Base-by-base conservation (phyloP, 2,797 vertebrate genomes). In the Oophaga sylvatica region DNA sequence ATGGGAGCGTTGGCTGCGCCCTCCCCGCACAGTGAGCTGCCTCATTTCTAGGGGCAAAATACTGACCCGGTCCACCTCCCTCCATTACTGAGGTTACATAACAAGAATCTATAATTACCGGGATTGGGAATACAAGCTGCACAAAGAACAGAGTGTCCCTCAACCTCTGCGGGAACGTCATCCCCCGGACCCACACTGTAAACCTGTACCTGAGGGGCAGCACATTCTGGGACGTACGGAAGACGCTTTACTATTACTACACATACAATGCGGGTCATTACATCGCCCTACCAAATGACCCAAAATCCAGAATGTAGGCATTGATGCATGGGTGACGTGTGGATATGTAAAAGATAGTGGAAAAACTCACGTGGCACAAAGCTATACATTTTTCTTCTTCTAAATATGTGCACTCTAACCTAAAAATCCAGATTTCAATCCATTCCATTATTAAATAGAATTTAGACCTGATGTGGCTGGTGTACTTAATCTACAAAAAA, bases 121-220 rank as follows among this genome's bases (percentile, higher is more conserved):
- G 78, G 41, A 35, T 65, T 57, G 68, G 45, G 78, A 83, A 71
- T 76, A 82, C 48, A 82, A 26, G 83, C 79, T 59, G 20, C 75
- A 81, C 35, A 82, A 45, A 63, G 80, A 85, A 88, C 83, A 82
- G 20, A 65, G 83, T 88, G 87, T 89, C 86, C 78, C 87, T 57
- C 73, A 83, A 48, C 80, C 83, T 76, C 56, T 41, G 81, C 19
- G 60, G 71, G 53, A 29, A 84, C 73, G 75, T 84, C 87, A 88
- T 68, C 26, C 9, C 77, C 53, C n/a, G 35, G 53, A 80, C 81
- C 31, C 80, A 81, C 71, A 78, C 73, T 78, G 83, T 77, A 77
- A 78, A 67, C 73, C 83, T 62, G 57, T 53, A 84, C 83, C 53
- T 75, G 56, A 63, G 22, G n/a, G 35, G 62, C 71, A 63, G 20